Base-by-base conservation (phyloP, 2,797 vertebrate species). In the Hephaestus fuliginosus region DNA sequence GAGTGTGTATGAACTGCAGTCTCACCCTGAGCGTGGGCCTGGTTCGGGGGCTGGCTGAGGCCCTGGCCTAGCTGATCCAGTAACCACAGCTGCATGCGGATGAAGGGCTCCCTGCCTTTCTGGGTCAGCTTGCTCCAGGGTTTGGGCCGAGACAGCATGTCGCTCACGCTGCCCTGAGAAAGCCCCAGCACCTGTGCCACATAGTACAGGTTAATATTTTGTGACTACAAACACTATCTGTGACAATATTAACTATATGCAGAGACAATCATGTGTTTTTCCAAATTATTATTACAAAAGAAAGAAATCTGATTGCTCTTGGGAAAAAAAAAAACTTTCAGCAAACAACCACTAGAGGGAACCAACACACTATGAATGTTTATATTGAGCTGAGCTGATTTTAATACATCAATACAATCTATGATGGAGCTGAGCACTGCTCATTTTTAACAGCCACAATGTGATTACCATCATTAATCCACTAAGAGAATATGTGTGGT, bases 111-210 rank as follows among this genome's bases (percentile, higher is more conserved):
- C 28, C 98, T 94, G 56, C 98, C 98, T 90, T 99, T 99, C 93
- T 99, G 98, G 0, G 98, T 99, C 88, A 99, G 95, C 93, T 99
- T 99, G 95, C 98, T 98, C 98, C 98, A 99, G 0, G 98, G 98
- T 90, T 99, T 99, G 33, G 98, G 98, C 65, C 98, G 94, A 0
- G 98, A 99, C 85, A 99, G 91, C 98, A 99, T 99, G 95, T 99
- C 98, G 0, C 98, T 99, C 90, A 99, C 98, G 0, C 98, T 99
- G 90, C 98, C 98, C 92, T 99, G 98, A 46, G 98, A 99, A 86
- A 99, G 95, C 11, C 98, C 98, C 91, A 99, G 96, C 75, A 99
- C 98, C 98, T 99, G 93, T 49, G 10, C 0, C n/a, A 49, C 1
- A 44, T 6, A 74, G 69, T 0, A 28, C n/a, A 33, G 13, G 60